Percentiles rank a stretch among this genome's conserved stretches.
phyloP scores from a whole-genome alignment of 2,888 invertebrate genomes.

The Falcaria lacertinaria region DNA sequence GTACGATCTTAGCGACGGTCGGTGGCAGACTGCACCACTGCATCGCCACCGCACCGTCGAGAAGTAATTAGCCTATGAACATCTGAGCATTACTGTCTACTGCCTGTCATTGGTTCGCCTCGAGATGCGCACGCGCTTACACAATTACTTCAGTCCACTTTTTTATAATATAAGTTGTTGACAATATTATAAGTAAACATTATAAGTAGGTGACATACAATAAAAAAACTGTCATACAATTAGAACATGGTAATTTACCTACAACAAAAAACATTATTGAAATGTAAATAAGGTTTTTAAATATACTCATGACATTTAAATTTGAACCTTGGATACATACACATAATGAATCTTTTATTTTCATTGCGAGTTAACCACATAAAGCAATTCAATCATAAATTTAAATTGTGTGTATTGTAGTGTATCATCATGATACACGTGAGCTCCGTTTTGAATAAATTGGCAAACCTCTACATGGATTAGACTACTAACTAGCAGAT shows the following conservation, averaged over 20 bases:
- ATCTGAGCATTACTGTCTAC: constrained; percentile 32
- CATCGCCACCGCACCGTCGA: constrained; percentile 13
- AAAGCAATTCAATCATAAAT: too few species aligned
- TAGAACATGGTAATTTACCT: constrained; percentile 1
- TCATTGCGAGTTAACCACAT: too few species aligned
- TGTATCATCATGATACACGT: too few species aligned
- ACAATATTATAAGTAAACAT: neutral
- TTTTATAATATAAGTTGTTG: neutral
- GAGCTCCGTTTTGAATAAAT: too few species aligned
- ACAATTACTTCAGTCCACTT: constrained; percentile 5
- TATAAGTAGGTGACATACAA: neutral
- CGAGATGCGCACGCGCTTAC: constrained; percentile 28
- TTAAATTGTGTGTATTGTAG: too few species aligned
- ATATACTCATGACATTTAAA: neutral
- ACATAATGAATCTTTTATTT: too few species aligned
- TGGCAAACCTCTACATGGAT: neutral
- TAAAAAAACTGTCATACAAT: constrained; percentile 1
- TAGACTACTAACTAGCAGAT: neutral
- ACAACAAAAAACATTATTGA: neutral
- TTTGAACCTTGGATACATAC: neutral
- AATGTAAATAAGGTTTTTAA: neutral
- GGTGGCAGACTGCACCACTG: constrained; percentile 32
- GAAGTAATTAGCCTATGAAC: constrained; percentile 40
- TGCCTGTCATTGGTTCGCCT: constrained; percentile 9
- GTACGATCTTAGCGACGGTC: constrained; percentile 42